phyloP scores from a whole-genome alignment of 2,797 vertebrate genomes.

The Falco berigora region DNA sequence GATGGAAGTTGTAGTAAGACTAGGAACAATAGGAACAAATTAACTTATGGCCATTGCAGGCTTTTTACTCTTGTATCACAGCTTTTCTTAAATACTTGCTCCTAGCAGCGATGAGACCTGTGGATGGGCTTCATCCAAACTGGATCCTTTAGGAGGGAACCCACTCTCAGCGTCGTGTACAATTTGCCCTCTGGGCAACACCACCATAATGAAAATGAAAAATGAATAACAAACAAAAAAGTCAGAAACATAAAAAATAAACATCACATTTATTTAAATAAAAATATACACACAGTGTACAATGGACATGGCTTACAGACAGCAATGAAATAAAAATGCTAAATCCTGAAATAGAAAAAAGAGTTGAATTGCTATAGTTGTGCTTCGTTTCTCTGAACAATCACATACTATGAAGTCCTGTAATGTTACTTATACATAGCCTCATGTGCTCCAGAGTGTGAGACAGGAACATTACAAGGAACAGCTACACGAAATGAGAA shows the following conservation, averaged over 20 bases:
- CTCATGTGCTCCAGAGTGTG: background rate
- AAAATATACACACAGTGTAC: slow-evolving; percentile 78
- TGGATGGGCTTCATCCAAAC: background rate
- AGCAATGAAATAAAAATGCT: slow-evolving; percentile 61
- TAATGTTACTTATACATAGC: background rate
- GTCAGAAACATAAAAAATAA: slow-evolving; percentile 76
- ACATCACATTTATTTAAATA: slow-evolving; percentile 79
- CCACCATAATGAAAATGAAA: slow-evolving; percentile 45
- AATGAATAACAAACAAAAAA: slow-evolving; percentile 53
- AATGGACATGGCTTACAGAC: slow-evolving; percentile 73
- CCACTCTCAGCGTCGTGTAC: background rate
- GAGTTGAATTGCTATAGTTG: background rate
- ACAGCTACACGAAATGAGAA: slow-evolving; percentile 22
- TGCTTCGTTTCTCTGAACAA: slow-evolving; percentile 25
- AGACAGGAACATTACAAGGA: background rate
- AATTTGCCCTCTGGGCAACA: background rate
- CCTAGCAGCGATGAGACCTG: background rate
- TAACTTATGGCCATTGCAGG: background rate
- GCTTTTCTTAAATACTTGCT: background rate
- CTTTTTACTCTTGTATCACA: background rate
- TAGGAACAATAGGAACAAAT: background rate
- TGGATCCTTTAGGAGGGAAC: background rate
- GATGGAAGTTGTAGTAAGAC: background rate
- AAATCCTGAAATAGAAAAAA: slow-evolving; percentile 35
- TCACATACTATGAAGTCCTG: background rate